These are phyloP conservation scores for Engraulis encrasicolus DNA, from an alignment of 2,113 vertebrate species.

Conservation along the genomic window DNA sequence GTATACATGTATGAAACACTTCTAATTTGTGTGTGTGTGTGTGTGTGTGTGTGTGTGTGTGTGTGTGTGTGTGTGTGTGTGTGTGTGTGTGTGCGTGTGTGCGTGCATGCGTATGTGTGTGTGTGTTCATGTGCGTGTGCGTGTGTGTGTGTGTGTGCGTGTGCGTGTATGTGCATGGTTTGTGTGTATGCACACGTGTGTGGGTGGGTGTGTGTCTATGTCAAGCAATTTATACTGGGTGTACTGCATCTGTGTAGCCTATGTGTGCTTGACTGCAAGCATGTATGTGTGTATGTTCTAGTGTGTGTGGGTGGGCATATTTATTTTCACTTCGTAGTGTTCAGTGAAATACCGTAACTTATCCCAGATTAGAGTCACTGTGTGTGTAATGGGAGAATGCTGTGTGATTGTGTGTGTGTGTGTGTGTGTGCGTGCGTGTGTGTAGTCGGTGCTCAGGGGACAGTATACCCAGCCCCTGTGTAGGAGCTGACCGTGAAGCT, in stretches of 20 bases:
- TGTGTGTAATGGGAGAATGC: not conserved
- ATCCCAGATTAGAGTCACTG: not conserved
- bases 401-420: not conserved
- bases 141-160: not conserved
- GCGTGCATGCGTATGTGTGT: slow-evolving; percentile 18
- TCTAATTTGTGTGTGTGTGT: not conserved
- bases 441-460: not conserved
- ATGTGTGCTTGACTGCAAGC: not conserved
- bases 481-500: not conserved
- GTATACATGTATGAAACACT: not conserved
- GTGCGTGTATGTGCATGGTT: too few relatives aligned
- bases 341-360: not conserved
- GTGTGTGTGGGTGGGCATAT: slow-evolving; percentile 18
- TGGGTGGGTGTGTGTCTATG: not conserved
- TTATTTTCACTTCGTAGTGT: not conserved
- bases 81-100: slow-evolving; percentile 19
- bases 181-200: not conserved
- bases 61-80: not conserved
- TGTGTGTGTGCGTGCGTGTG: not conserved
- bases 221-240: too few relatives aligned
- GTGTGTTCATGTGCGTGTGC: not conserved
- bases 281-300: not conserved
- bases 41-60: not conserved
- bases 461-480: not conserved
- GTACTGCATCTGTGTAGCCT: not conserved